Percentiles rank a stretch among this genome's conserved stretches.
Evolutionary conservation across 2,113 vertebrate species (phyloP).

Genomic region (Tautogolabrus adspersus): DNA sequence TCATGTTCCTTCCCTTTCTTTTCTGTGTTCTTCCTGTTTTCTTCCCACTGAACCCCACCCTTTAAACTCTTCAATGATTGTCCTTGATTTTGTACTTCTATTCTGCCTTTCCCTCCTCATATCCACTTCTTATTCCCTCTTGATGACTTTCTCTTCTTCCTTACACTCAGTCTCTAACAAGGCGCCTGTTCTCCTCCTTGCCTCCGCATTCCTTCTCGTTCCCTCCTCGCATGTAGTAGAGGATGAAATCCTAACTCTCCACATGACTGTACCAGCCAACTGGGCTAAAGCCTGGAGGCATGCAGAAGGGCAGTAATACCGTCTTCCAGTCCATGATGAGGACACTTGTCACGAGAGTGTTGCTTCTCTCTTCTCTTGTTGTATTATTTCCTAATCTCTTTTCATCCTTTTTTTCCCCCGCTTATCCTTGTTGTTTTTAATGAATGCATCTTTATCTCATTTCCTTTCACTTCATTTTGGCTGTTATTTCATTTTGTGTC

Average conservation of each 20-base stretch:
- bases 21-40: slow-evolving; percentile 39
- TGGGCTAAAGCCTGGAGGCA: slow-evolving; percentile 70
- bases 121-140: background rate
- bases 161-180: slow-evolving; percentile 4
- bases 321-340: slow-evolving; percentile 55
- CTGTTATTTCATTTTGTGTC: background rate
- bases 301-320: slow-evolving; percentile 55
- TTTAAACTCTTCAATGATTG: background rate
- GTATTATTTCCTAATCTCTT: slow-evolving; percentile 13
- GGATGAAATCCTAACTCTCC: slow-evolving; percentile 49
- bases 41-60: slow-evolving; percentile 2
- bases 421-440: slow-evolving; percentile 10
- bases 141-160: slow-evolving; percentile 6
- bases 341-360: slow-evolving; percentile 56
- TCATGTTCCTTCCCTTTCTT: slow-evolving; percentile 61
- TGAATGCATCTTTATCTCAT: background rate
- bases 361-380: slow-evolving; percentile 24
- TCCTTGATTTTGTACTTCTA: background rate
- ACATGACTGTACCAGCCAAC: slow-evolving; percentile 67
- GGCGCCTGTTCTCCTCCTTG: background rate
- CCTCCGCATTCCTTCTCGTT: slow-evolving; percentile 15
- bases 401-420: slow-evolving; percentile 8
- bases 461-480: background rate
- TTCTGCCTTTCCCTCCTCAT: background rate
- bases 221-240: slow-evolving; percentile 45